Conservation (phyloP, 2,113 vertebrate species). For the Progne subis region DNA sequence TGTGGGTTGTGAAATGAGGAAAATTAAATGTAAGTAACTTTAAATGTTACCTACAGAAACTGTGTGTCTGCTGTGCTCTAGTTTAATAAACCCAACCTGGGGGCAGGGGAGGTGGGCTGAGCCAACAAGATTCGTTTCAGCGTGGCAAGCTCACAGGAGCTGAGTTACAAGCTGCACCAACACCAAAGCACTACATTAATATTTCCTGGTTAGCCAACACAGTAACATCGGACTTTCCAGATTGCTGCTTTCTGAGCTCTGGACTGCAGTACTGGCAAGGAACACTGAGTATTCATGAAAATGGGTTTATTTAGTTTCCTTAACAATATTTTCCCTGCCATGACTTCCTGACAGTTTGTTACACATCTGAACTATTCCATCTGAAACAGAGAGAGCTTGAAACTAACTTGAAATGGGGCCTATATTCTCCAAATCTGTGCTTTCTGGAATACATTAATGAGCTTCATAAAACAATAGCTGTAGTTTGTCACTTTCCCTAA, state of each 20-base stretch:
- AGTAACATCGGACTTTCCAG: background rate
- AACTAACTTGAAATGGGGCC: background rate
- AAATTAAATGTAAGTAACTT: background rate
- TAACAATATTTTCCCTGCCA: background rate
- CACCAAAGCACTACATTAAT: background rate
- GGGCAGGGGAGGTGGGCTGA: background rate
- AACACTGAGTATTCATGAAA: background rate
- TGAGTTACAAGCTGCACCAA: background rate
- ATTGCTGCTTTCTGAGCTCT: background rate
- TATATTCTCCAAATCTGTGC: background rate
- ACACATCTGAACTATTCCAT: background rate
- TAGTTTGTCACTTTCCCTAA: background rate
- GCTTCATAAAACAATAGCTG: background rate
- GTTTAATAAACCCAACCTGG: background rate
- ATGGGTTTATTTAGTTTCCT: background rate
- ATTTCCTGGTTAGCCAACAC: background rate
- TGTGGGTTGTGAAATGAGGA: constrained; percentile 47
- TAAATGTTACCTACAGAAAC: background rate
- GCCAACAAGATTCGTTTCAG: background rate
- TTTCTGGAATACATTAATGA: background rate
- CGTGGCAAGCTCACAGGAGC: background rate
- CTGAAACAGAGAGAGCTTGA: background rate
- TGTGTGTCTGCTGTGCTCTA: background rate
- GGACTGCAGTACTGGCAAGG: background rate
- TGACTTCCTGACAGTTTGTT: background rate